phyloP scores from a whole-genome alignment of 1,140 invertebrate species.

The Orchesella cincta region DNA sequence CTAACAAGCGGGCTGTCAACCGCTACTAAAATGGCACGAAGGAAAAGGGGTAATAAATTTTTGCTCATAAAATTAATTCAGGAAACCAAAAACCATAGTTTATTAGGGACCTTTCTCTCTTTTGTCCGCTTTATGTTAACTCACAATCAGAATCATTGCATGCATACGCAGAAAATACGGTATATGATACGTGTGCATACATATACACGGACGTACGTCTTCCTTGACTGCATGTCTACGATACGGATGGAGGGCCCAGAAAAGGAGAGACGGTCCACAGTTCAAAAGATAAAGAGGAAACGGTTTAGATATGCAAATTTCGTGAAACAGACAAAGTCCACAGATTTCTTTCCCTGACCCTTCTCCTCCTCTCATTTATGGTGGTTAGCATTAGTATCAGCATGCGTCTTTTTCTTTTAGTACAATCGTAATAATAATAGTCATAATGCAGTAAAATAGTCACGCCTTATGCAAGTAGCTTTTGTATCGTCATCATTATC shows the following conservation, averaged over 20 bases:
- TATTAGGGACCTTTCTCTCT: slow-evolving; percentile 39
- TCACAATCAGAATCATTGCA: no score
- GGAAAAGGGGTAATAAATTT: slow-evolving; percentile 39
- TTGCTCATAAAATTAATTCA: slow-evolving; percentile 40
- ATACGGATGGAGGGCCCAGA: slow-evolving; percentile 42
- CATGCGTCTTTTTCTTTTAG: neutral
- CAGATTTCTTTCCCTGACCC: neutral
- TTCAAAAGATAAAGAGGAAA: slow-evolving; percentile 49
- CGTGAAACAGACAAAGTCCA: neutral
- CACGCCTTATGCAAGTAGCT: slow-evolving; percentile 16
- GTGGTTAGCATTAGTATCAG: neutral
- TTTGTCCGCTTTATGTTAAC: neutral
- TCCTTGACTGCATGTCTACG: neutral
- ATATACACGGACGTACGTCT: neutral
- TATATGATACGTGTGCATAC: neutral
- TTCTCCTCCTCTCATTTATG: neutral
- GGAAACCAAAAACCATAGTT: slow-evolving; percentile 42
- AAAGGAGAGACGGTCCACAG: slow-evolving; percentile 27
- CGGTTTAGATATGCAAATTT: slow-evolving; percentile 51
- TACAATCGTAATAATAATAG: neutral
- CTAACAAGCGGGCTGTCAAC: neutral
- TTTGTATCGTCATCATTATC: neutral
- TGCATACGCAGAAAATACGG: no score
- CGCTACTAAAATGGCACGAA: neutral
- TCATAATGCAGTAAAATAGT: slow-evolving; percentile 11